Base-by-base conservation (phyloP, 2,113 vertebrate species). In the Tragelaphus strepsiceros region DNA sequence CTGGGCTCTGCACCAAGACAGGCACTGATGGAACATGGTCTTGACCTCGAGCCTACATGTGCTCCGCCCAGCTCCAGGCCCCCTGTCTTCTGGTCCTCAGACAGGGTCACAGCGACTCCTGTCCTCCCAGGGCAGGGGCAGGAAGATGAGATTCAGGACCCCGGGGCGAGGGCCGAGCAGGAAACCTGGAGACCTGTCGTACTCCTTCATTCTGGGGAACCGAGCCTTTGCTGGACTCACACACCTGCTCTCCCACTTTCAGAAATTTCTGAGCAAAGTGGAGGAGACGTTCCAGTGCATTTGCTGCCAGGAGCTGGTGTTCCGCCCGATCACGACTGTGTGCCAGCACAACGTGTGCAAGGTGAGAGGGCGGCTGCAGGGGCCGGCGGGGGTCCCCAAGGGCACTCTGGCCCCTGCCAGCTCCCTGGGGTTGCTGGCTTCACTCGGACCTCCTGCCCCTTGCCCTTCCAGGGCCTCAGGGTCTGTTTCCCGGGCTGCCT, bases 271-370 rank as follows among this genome's bases (percentile, higher is more conserved):
- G 54, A 99, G 58, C 87, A 99, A 99, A 94, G 99, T 99, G 67
- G 99, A 99, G 92, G 99, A 99, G 90, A 98, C 99, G 2, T 99
- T 99, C 94, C 98, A 99, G 97, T 99, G 99, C 81, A 99, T 99
- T 59, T 99, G 99, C 98, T 99, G 99, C 91, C 99, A 99, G 98
- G 99, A 99, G 98, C 99, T 99, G 58, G 99, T 99, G 87, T 99
- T 98, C 94, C 98, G 99, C 95, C 99, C 99, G 0, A 92, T 99
- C 98, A 99, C 99, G 28, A 99, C 99, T 0, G 99, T 99, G 49
- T 99, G 99, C 98, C 99, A 99, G 26, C 99, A 99, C 98, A 99
- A 99, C 0, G 99, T 99, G 77, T 99, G 99, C 98, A 99, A 99
- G 99, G 99, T 99, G 98, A 97, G 99, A 0, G 1, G 3, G 35